Evolutionary conservation across 2,113 vertebrate genomes (phyloP), one percentile per base, ranked within the genome.

Genomic region (Hemichromis elongatus): DNA sequence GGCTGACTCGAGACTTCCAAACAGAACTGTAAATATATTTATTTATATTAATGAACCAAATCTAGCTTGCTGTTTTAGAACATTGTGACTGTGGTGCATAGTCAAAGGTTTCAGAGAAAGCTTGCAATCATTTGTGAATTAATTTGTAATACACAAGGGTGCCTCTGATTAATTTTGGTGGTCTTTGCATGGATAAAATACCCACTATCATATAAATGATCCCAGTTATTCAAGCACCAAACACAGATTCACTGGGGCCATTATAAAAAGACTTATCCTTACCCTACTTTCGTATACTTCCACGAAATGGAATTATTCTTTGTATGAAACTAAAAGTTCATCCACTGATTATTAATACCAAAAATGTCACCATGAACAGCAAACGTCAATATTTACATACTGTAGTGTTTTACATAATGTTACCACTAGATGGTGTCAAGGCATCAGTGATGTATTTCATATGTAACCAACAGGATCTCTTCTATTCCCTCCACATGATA

Each of bases 391-490:
- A 35, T 79, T 50, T 28, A 13, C 33, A 73, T 19, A 50, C 18
- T 63, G 9, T 50, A 42, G 9, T 35, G 5, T 57, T 57, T 9
- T 79, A 24, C 73, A n/a, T 35, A 2, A n/a, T 80, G 13, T 78
- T 7, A 82, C 82, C 94, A 94, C 84, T 86, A 95, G 94, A 35
- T 92, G 92, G 87, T 10, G 47, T 5, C 61, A 86, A 8, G 14
- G 26, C 53, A 53, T 78, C 14, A 77, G 12, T 54, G 8, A 83
- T 85, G 45, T 0, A 9, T 30, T 75, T 75, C 45, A 75, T 19
- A 52, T 75, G 18, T 50, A 50, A 0, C 14, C 7, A 21, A 13
- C 6, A 33, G 54, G 7, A 30, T 47, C 2, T 56, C 59, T 37
- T 21, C 33, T 57, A n/a, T 9, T 79, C 1, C 1, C 24, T 73